phyloP scores from a whole-genome alignment of 2,888 invertebrate species.

The Hetaerina titia region DNA sequence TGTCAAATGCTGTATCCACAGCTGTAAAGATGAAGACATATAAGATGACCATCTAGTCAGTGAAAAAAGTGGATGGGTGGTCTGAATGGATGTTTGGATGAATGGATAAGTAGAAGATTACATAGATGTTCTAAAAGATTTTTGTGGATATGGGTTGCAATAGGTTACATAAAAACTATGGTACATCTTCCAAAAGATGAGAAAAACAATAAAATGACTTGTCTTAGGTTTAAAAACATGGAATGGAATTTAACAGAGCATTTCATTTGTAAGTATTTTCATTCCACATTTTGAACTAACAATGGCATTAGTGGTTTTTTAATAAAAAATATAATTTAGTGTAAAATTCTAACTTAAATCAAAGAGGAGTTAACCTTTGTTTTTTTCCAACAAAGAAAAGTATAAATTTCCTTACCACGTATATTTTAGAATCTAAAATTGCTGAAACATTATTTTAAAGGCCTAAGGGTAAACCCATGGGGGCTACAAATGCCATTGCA shows the following conservation, averaged over 20 bases:
- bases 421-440: neutral
- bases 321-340: neutral
- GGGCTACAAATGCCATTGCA: slow-evolving; percentile 22
- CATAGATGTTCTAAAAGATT: slow-evolving; percentile 43
- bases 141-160: slow-evolving; percentile 47
- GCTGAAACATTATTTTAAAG: neutral
- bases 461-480: neutral
- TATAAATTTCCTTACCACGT: neutral
- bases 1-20: slow-evolving; percentile 51
- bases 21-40: slow-evolving; percentile 51
- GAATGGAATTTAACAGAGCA: slow-evolving; percentile 43
- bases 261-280: slow-evolving; percentile 38
- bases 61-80: slow-evolving; percentile 59
- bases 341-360: neutral
- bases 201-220: slow-evolving; percentile 35
- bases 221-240: slow-evolving; percentile 16
- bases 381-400: neutral
- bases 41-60: slow-evolving; percentile 62
- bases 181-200: slow-evolving; percentile 20
- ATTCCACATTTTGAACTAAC: slow-evolving; percentile 37
- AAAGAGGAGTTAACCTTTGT: neutral
- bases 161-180: slow-evolving; percentile 41
- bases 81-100: slow-evolving; percentile 50
- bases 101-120: slow-evolving; percentile 46
- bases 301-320: slow-evolving; percentile 34